Conservation (phyloP, 2,113 vertebrate species). For the Romanogobio albipinnatus region DNA sequence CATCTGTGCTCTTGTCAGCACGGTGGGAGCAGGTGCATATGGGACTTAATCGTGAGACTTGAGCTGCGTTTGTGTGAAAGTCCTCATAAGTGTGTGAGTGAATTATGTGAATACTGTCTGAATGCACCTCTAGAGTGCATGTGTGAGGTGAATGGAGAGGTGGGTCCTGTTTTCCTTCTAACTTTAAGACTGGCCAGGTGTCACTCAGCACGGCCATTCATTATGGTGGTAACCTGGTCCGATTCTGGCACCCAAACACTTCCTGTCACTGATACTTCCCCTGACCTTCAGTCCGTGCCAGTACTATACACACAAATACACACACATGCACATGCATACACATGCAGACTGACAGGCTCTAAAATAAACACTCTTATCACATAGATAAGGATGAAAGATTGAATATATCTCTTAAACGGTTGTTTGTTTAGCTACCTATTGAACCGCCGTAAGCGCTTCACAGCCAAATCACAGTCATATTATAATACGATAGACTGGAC, state of each 20-base stretch:
- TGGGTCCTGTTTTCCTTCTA: slow-evolving; percentile 45
- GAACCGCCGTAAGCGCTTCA: not conserved
- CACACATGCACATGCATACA: slow-evolving; percentile 53
- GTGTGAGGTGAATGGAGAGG: not conserved
- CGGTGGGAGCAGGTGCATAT: slow-evolving; percentile 39
- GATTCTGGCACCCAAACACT: slow-evolving; percentile 76
- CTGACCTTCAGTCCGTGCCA: slow-evolving; percentile 81
- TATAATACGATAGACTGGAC: not conserved
- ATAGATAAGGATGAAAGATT: slow-evolving; percentile 26
- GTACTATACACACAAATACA: slow-evolving; percentile 56
- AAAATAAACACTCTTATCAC: slow-evolving; percentile 52
- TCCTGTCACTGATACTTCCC: slow-evolving; percentile 90
- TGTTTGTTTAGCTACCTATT: not conserved
- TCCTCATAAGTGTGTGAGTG: slow-evolving; percentile 35
- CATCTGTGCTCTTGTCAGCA: slow-evolving; percentile 57
- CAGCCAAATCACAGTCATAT: slow-evolving; percentile 13
- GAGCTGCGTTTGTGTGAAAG: slow-evolving; percentile 28
- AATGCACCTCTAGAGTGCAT: slow-evolving; percentile 19
- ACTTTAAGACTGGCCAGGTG: slow-evolving; percentile 75
- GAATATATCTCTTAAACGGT: not conserved
- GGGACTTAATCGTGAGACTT: slow-evolving; percentile 29
- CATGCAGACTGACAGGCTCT: slow-evolving; percentile 13
- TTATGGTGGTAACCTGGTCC: slow-evolving; percentile 77
- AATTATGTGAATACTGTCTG: slow-evolving; percentile 44
- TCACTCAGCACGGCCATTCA: slow-evolving; percentile 79